These are phyloP conservation scores for Drosophila tanythrix DNA, from an alignment of 2,888 invertebrate species.

Conservation along the genomic window DNA sequence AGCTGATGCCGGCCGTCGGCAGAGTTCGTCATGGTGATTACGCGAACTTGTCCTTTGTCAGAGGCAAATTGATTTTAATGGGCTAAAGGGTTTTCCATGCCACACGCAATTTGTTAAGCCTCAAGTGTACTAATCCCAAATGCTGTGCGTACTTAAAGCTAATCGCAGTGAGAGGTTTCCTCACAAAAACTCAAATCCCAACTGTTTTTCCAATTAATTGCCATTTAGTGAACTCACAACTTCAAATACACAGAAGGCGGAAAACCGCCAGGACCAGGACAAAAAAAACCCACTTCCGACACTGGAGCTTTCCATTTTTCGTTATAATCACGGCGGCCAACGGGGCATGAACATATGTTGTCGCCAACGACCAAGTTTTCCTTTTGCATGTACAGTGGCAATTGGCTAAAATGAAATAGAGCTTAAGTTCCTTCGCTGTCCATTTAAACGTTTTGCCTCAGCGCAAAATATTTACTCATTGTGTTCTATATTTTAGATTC, in stretches of 20 bases:
- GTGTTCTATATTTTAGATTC: neutral
- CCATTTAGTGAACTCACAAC: slow-evolving; percentile 52
- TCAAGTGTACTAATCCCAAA: slow-evolving; percentile 36
- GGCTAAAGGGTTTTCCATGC: slow-evolving; percentile 4
- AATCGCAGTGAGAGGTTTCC: neutral
- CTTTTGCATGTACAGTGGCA: slow-evolving; percentile 26
- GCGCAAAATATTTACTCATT: neutral
- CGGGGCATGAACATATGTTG: slow-evolving; percentile 77
- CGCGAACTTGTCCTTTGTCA: slow-evolving; percentile 9
- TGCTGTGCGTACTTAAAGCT: slow-evolving; percentile 2
- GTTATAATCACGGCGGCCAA: slow-evolving; percentile 77
- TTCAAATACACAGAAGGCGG: slow-evolving; percentile 32
- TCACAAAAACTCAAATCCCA: slow-evolving; percentile 1
- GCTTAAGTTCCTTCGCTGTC: neutral
- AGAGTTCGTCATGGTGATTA: slow-evolving; percentile 70
- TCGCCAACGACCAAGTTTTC: slow-evolving; percentile 34
- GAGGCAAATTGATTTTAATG: slow-evolving; percentile 61
- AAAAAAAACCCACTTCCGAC: slow-evolving; percentile 22
- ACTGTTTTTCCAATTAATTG: slow-evolving; percentile 58
- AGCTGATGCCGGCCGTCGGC: slow-evolving; percentile 56
- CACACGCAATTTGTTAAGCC: slow-evolving; percentile 20
- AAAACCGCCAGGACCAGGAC: slow-evolving; percentile 10
- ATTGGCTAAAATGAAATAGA: slow-evolving; percentile 1
- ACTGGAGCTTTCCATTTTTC: slow-evolving; percentile 31
- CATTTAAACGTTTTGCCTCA: neutral